A percentile compares a stretch with the other conserved stretches of the same genome.
Evolutionary conservation across 2,113 vertebrate species (phyloP).

Genomic region (Chrysemys picta): DNA sequence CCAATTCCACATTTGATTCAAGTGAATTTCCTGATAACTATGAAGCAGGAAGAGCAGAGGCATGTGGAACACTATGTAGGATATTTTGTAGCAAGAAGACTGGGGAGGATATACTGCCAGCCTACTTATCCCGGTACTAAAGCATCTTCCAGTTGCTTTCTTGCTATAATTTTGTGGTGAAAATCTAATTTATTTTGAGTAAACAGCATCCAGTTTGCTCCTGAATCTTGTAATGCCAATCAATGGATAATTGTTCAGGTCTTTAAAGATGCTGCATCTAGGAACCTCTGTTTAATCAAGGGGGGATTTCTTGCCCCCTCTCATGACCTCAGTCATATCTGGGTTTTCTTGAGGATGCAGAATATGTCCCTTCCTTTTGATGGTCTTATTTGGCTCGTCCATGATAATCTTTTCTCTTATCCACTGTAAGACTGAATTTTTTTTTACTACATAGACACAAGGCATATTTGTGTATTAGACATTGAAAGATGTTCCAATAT

Average conservation of each 20-base stretch:
- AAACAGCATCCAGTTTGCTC: not conserved
- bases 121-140: slow-evolving; percentile 95
- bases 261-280: not conserved
- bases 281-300: not conserved
- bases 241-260: not conserved
- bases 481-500: not conserved
- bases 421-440: not conserved
- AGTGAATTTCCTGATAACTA: slow-evolving; percentile 97
- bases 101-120: slow-evolving; percentile 95
- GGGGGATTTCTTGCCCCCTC: accelerated
- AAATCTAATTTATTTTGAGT: not conserved
- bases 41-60: slow-evolving; percentile 94
- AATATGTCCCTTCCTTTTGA: not conserved
- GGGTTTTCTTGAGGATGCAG: not conserved
- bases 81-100: slow-evolving; percentile 99
- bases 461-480: not conserved
- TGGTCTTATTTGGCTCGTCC: not conserved
- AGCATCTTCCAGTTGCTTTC: slow-evolving; percentile 70
- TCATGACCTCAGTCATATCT: not conserved
- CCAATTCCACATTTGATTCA: slow-evolving; percentile 91
- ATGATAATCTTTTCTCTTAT: not conserved
- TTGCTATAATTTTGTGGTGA: slow-evolving; percentile 39
- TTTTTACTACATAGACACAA: not conserved
- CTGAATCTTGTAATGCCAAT: not conserved
- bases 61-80: slow-evolving; percentile 94